phyloP scores from a whole-genome alignment of 53 echinoderm and acorn worm genomes.

The Zoroaster sp. region DNA sequence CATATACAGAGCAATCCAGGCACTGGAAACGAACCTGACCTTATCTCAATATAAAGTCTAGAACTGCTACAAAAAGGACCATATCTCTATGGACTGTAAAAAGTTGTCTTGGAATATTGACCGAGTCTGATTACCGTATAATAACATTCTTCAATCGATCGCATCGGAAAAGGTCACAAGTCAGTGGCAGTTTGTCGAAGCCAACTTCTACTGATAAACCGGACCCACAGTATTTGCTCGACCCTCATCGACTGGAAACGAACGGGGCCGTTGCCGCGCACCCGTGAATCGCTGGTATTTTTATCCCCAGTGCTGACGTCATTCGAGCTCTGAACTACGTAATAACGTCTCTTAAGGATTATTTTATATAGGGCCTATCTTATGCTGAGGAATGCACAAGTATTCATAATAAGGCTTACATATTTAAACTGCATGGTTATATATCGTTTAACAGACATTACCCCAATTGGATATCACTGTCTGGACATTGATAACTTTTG shows the following conservation, averaged over 20 bases:
- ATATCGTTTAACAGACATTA: neutral
- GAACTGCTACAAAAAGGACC: no score
- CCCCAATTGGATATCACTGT: neutral
- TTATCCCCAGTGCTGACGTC: slow-evolving; percentile 14
- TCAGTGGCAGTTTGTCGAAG: slow-evolving; percentile 2
- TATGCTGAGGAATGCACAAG: no score
- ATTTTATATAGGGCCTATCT: no score
- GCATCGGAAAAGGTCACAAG: slow-evolving; percentile 1
- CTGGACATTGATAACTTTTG: neutral
- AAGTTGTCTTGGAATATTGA: neutral
- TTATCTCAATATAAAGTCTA: no score
- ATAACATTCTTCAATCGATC: slow-evolving; percentile 6
- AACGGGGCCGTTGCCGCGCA: slow-evolving; percentile 9
- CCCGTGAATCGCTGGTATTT: neutral
- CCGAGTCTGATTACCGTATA: neutral
- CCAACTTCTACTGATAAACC: neutral
- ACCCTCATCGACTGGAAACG: neutral
- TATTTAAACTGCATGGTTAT: no score
- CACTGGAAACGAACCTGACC: no score
- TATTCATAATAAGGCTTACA: no score
- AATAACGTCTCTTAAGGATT: neutral
- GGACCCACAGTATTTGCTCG: neutral
- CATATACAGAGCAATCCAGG: no score
- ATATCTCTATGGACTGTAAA: neutral
- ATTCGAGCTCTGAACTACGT: neutral